Evolutionary conservation across 2,113 vertebrate genomes (phyloP).

Genomic region (Beaufortia kweichowensis): DNA sequence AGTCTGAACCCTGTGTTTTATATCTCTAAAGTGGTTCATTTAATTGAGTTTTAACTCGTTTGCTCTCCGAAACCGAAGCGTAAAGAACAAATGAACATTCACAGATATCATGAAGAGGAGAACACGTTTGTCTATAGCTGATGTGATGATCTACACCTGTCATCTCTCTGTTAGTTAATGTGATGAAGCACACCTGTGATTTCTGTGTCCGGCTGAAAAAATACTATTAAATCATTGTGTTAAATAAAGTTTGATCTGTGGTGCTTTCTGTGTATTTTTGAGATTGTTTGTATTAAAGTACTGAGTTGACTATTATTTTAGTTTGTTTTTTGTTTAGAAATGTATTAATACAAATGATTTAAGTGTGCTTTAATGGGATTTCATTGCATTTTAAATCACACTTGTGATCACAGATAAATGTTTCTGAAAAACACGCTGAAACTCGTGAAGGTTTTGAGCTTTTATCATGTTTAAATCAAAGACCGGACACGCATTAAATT

Average conservation of each 20-base stretch:
- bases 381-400: too few relatives aligned
- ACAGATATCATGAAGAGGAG: neutral
- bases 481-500: conserved; percentile 49
- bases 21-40: conserved; percentile 66
- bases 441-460: conserved; percentile 44
- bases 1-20: conserved; percentile 71
- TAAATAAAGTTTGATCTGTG: neutral
- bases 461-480: conserved; percentile 28
- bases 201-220: too few relatives aligned
- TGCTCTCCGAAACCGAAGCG: conserved; percentile 68
- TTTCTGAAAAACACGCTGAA: conserved; percentile 12
- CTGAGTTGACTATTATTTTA: neutral
- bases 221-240: too few relatives aligned
- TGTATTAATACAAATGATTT: too few relatives aligned
- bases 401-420: neutral
- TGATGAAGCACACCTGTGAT: too few relatives aligned
- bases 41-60: conserved; percentile 19
- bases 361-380: neutral
- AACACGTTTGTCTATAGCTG: too few relatives aligned
- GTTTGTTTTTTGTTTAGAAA: too few relatives aligned
- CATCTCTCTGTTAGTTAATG: too few relatives aligned
- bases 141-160: too few relatives aligned
- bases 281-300: neutral
- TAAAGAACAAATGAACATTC: conserved; percentile 27
- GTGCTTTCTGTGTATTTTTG: neutral